Evolutionary conservation across 2,113 vertebrate species (phyloP).

Genomic region (Ahaetulla prasina): DNA sequence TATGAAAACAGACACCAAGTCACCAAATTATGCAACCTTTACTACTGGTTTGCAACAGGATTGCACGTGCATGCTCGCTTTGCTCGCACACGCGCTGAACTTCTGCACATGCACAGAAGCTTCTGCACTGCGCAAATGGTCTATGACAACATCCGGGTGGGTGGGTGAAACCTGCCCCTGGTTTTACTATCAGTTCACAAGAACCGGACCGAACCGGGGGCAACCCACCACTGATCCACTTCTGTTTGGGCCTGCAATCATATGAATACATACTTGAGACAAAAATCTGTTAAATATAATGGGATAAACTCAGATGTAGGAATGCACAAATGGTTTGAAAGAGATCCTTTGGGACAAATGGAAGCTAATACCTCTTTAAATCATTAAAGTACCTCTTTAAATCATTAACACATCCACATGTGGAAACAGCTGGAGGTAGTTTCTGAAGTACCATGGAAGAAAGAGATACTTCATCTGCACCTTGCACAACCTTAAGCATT

Average conservation of each 20-base stretch:
- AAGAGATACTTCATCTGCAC: background rate
- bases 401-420: background rate
- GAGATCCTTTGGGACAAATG: background rate
- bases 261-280: background rate
- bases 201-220: too few species aligned
- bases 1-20: background rate
- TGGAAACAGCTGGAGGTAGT: background rate
- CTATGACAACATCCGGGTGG: too few species aligned
- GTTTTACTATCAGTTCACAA: too few species aligned
- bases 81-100: too few species aligned
- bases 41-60: too few species aligned
- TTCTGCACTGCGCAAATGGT: too few species aligned
- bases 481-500: background rate
- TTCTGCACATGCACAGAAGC: too few species aligned
- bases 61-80: too few species aligned
- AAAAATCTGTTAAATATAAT: background rate
- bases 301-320: background rate
- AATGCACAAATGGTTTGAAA: background rate
- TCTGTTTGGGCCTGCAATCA: background rate
- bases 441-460: background rate
- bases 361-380: background rate
- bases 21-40: background rate
- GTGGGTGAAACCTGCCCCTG: too few species aligned
- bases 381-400: background rate
- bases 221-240: too few species aligned